Evolutionary conservation across 1,140 invertebrate species (phyloP).

Genomic region (Gryllus bimaculatus): DNA sequence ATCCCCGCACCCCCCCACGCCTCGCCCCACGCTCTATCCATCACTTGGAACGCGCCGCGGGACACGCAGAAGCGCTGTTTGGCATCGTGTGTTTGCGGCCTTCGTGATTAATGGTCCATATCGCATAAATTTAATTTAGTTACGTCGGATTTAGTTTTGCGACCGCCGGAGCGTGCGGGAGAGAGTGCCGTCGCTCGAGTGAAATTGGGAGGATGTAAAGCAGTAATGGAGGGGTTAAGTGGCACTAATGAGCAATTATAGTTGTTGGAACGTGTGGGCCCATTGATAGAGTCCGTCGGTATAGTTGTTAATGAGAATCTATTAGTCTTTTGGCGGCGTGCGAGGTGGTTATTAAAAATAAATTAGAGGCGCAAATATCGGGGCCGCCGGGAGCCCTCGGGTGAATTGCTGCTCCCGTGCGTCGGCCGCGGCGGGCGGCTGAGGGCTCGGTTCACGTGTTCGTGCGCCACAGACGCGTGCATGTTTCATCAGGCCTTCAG

Average conservation of each 20-base stretch:
- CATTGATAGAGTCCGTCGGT: too few species aligned
- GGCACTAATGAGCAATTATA: not conserved
- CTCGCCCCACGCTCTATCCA: not conserved
- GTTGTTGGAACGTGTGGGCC: not conserved
- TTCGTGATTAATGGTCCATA: not conserved
- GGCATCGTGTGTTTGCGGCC: not conserved
- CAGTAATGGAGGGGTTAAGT: not conserved
- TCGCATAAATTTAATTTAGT: constrained; percentile 6
- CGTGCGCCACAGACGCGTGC: too few species aligned
- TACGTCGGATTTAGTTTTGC: constrained; percentile 2
- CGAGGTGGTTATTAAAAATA: too few species aligned
- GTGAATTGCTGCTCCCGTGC: too few species aligned
- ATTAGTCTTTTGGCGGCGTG: too few species aligned
- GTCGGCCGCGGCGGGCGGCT: too few species aligned
- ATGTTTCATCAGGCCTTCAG: too few species aligned
- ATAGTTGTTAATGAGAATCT: too few species aligned
- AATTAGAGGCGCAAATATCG: too few species aligned
- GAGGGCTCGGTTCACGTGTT: too few species aligned
- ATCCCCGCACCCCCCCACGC: not conserved
- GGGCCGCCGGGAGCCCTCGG: too few species aligned
- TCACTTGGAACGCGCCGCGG: not conserved
- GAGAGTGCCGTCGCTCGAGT: not conserved
- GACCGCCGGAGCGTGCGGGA: not conserved
- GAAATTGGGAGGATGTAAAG: not conserved
- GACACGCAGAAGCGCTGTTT: not conserved